Evolutionary conservation across 2,888 invertebrate genomes (phyloP).

Genomic region (Hypomecis punctinalis): DNA sequence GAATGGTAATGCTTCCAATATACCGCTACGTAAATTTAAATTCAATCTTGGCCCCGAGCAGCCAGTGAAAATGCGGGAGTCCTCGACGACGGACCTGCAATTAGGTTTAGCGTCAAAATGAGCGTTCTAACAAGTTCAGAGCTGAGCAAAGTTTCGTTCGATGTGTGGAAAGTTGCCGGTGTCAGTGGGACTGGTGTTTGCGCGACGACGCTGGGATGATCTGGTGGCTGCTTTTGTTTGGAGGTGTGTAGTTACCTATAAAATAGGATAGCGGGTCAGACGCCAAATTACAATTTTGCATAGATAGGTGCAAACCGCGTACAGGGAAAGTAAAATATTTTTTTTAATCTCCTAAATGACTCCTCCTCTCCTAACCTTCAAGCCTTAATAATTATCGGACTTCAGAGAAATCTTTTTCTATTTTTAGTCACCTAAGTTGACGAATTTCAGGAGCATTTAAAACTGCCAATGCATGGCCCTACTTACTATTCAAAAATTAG

Average conservation of each 20-base stretch:
- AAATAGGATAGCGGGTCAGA: too few relatives aligned
- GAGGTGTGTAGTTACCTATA: conserved; percentile 56
- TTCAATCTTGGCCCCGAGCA: conserved; percentile 70
- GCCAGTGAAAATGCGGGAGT: conserved; percentile 81
- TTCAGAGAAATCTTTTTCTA: too few relatives aligned
- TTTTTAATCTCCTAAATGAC: too few relatives aligned
- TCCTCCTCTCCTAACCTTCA: too few relatives aligned
- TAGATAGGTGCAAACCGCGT: too few relatives aligned
- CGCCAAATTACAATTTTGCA: too few relatives aligned
- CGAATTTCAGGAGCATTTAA: too few relatives aligned
- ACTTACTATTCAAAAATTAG: too few relatives aligned
- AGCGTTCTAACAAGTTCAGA: conserved; percentile 71
- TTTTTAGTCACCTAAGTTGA: too few relatives aligned
- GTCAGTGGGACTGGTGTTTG: conserved; percentile 63
- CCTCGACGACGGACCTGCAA: conserved; percentile 70
- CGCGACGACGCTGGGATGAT: conserved; percentile 71
- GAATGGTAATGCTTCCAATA: conserved; percentile 73
- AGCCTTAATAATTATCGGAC: too few relatives aligned
- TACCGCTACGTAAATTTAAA: conserved; percentile 82
- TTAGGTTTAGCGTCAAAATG: conserved; percentile 78
- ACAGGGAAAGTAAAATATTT: too few relatives aligned
- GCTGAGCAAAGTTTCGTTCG: conserved; percentile 67
- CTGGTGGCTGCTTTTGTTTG: conserved; percentile 67
- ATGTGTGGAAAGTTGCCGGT: conserved; percentile 69
- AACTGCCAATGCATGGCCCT: too few relatives aligned